Percentiles rank a stretch among this genome's conserved stretches.
Evolutionary conservation across 1,140 invertebrate species (phyloP).

Genomic region (Bicyclus anynana): DNA sequence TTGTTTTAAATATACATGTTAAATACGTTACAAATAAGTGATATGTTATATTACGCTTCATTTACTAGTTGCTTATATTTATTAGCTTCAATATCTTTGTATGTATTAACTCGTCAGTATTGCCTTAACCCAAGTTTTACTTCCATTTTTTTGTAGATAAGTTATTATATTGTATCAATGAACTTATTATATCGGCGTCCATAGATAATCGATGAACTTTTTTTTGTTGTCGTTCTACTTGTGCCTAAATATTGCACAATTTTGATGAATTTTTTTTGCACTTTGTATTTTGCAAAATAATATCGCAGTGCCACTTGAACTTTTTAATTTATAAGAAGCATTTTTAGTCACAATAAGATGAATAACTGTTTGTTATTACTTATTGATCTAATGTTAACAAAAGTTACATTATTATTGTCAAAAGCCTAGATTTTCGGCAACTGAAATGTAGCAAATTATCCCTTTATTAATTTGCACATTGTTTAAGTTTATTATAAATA

Average conservation of each 20-base stretch:
- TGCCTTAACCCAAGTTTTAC: conserved; percentile 33
- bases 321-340: conserved; percentile 56
- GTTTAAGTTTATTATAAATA: conserved; percentile 73
- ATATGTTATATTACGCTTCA: conserved; percentile 57
- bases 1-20: conserved; percentile 56
- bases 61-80: conserved; percentile 49
- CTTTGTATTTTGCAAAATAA: conserved; percentile 40
- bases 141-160: conserved; percentile 9
- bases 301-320: conserved; percentile 65
- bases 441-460: conserved; percentile 60
- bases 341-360: conserved; percentile 66
- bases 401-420: conserved; percentile 40
- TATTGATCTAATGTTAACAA: conserved; percentile 44
- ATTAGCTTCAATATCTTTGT: conserved; percentile 31
- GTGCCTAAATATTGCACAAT: conserved; percentile 60
- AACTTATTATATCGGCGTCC: conserved; percentile 13
- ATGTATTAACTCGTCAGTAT: conserved; percentile 50
- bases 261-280: conserved; percentile 35
- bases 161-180: conserved; percentile 6
- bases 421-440: conserved; percentile 45
- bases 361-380: conserved; percentile 46
- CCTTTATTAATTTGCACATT: conserved; percentile 70
- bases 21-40: conserved; percentile 54
- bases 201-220: conserved; percentile 3
- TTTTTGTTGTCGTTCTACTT: conserved; percentile 31